A percentile compares a stretch with the other conserved stretches of the same genome.
phyloP scores from a whole-genome alignment of 2,113 vertebrate genomes.

The Dicaeum eximium region DNA sequence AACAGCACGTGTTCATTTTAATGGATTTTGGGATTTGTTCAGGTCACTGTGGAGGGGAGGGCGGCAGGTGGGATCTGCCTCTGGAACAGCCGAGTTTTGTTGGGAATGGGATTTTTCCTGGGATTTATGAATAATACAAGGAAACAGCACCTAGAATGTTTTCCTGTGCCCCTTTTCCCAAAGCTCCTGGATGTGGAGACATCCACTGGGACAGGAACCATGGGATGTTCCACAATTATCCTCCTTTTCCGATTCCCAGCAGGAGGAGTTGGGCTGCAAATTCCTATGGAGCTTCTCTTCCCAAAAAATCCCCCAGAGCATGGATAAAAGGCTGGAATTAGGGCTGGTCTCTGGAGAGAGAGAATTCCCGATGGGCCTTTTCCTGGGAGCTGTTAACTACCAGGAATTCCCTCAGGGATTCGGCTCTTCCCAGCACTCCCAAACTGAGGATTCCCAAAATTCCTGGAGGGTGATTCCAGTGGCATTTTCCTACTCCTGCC shows the following conservation, averaged over 20 bases:
- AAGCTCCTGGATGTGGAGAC: neutral
- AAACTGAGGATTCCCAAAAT: neutral
- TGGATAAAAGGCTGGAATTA: neutral
- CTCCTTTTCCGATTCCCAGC: neutral
- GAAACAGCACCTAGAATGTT: neutral
- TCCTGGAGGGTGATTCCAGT: neutral
- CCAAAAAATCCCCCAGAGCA: neutral
- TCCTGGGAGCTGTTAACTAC: neutral
- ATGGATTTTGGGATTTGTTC: neutral
- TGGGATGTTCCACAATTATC: neutral
- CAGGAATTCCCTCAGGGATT: neutral
- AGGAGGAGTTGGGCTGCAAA: no score
- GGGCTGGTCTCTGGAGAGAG: neutral
- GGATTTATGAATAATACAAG: neutral
- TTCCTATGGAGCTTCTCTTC: neutral
- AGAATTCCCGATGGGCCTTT: neutral
- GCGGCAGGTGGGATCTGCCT: fast-evolving
- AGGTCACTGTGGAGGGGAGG: neutral
- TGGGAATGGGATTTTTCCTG: neutral
- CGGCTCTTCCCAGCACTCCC: fast-evolving
- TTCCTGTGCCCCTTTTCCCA: neutral
- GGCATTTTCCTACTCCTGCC: fast-evolving
- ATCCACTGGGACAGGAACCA: fast-evolving
- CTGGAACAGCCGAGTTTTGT: neutral
- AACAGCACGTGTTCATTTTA: neutral